A percentile compares a stretch with the other conserved stretches of the same genome.
phyloP scores from a whole-genome alignment of 1,140 invertebrate species.

The Hormaphis cornu region DNA sequence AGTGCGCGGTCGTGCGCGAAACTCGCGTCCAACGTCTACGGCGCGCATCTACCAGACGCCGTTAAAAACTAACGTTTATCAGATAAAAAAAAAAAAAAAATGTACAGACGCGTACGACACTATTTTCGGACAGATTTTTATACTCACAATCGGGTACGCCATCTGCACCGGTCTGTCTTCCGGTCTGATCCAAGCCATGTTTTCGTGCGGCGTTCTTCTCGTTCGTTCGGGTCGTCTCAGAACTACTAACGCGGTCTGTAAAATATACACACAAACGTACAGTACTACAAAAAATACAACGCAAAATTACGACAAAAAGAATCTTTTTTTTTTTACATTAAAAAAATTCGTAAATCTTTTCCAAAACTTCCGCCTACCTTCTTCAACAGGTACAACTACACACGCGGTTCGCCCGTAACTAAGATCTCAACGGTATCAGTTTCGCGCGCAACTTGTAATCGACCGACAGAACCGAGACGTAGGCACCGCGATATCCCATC shows the following conservation, averaged over 20 bases:
- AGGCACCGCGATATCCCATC: constrained; percentile 14
- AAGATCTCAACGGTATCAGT: neutral
- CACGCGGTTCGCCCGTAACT: too few relatives aligned
- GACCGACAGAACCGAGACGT: constrained; percentile 1
- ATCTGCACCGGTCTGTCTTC: neutral
- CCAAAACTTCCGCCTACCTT: too few relatives aligned
- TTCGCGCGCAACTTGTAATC: neutral
- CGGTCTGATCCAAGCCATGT: constrained; percentile 23
- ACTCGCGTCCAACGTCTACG: neutral
- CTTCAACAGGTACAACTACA: too few relatives aligned
- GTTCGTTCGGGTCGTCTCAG: neutral
- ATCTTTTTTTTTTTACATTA: too few relatives aligned
- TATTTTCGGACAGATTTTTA: too few relatives aligned
- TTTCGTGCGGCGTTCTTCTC: neutral
- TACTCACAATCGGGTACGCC: too few relatives aligned
- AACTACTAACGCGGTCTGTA: neutral
- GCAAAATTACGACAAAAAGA: too few relatives aligned
- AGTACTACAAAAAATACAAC: too few relatives aligned
- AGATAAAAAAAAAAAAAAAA: neutral
- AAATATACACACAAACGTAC: neutral
- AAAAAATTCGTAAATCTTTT: too few relatives aligned
- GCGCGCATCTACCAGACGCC: too few relatives aligned
- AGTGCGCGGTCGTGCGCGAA: neutral
- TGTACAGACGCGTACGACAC: neutral
- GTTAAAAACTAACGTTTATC: neutral